phyloP scores from a whole-genome alignment of 1,140 invertebrate genomes.

The Metaphire vulgaris region DNA sequence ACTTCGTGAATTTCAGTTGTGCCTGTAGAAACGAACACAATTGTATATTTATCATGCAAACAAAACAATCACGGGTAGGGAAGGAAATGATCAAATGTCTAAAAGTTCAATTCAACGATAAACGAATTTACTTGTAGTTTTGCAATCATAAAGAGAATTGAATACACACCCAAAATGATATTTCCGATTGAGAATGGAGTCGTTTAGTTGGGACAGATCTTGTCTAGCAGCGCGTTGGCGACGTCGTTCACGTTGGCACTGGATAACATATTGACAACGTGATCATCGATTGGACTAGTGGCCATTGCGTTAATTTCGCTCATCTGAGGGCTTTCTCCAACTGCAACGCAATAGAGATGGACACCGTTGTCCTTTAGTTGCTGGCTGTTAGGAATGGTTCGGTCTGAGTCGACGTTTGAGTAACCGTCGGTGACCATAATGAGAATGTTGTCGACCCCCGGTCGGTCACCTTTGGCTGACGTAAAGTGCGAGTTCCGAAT shows the following conservation, averaged over 20 bases:
- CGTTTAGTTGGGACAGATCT: neutral
- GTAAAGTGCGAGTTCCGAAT: constrained; percentile 31
- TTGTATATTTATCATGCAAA: no score
- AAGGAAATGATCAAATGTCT: no score
- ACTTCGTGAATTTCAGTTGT: no score
- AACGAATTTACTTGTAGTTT: no score
- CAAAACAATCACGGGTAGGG: no score
- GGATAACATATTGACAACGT: neutral
- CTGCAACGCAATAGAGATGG: constrained; percentile 10
- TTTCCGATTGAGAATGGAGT: no score
- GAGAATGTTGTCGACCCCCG: constrained; percentile 39
- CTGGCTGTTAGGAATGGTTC: constrained; percentile 15
- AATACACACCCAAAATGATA: no score
- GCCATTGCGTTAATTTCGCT: neutral
- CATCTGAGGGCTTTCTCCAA: constrained; percentile 6
- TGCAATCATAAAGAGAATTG: no score
- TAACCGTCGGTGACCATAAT: constrained; percentile 44
- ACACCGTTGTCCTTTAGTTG: constrained; percentile 9
- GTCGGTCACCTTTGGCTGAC: constrained; percentile 36
- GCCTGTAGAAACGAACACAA: no score
- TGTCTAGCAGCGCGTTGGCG: neutral
- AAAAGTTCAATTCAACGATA: no score
- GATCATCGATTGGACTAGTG: neutral
- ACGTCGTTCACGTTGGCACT: neutral
- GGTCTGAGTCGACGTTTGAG: constrained; percentile 34